Evolutionary conservation across 2,888 invertebrate species (phyloP), one percentile per base, ranked within the genome.

Genomic region (Pristionchus maxplancki): DNA sequence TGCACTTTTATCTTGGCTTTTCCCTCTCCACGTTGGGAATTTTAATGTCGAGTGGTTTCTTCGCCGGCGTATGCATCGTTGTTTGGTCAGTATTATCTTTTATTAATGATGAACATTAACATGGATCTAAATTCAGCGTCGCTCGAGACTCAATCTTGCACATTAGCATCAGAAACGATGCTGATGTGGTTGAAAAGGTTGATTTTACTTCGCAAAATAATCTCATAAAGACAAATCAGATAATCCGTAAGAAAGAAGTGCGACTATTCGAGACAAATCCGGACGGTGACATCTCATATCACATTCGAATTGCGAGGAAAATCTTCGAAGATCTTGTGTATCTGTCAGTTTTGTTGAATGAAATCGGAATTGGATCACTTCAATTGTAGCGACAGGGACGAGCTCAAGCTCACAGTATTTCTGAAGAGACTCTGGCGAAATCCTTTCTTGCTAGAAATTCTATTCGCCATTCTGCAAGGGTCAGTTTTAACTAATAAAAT

Each of bases 301-400:
- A 78, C 78, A 78, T 9, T 13, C 44, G 28, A 48, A n/a, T 44
- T 1, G 78, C 78, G 13, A 78, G n/a, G 44, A 78, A 48, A 17
- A n/a, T 78, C 24, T 78, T 78, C 44, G 78, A 78, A 13, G 78
- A 78, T n/a, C 28, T 78, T 4, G 44, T 78, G 8, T 78, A 78
- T 8, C 44, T 78, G 78, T 78, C 2, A 4, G 44, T n/a, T n/a
- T 34, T 50, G 20, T n/a, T 58, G 9, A 6, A 3, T 8, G 20
- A 58, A 58, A 58, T 17, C n/a, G n/a, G n/a, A n/a, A 11, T 17
- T 58, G 15, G 5, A 5, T 20, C 6, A 58, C 15, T 11, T 20
- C 5, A 71, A 6, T 13, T 48, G 0, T 48, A 78, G 78, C 3
- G 78, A 78, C 17, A 24, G 44, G 17, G 44, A 40, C 78, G 78